A percentile compares a stretch with the other conserved stretches of the same genome.
Conservation (phyloP, 2,888 invertebrate species). For the Plemyria rubiginata region DNA sequence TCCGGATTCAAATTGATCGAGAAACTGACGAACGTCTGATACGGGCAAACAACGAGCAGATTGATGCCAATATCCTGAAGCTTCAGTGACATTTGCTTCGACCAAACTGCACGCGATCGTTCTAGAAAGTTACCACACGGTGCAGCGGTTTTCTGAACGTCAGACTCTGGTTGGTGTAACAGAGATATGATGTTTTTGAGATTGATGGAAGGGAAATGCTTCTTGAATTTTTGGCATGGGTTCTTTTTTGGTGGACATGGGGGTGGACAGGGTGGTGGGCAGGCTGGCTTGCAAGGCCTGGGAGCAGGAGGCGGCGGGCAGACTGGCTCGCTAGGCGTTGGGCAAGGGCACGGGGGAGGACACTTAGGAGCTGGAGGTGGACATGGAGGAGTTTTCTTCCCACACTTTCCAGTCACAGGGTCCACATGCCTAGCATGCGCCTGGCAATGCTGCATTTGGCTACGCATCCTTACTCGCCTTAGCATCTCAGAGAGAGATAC, state of each 20-base stretch:
- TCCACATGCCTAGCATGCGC: slow-evolving; percentile 34
- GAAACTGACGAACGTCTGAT: slow-evolving; percentile 4
- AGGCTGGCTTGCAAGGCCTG: slow-evolving; percentile 20
- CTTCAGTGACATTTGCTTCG: slow-evolving; percentile 31
- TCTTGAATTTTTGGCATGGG: slow-evolving; percentile 44
- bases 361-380: slow-evolving; percentile 28
- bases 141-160: background rate
- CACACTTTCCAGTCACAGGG: slow-evolving; percentile 42
- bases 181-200: slow-evolving; percentile 26
- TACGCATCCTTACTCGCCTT: slow-evolving; percentile 55
- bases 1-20: slow-evolving; percentile 19
- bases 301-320: slow-evolving; percentile 38
- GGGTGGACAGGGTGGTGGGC: slow-evolving; percentile 34
- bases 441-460: slow-evolving; percentile 45
- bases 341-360: slow-evolving; percentile 36
- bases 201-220: slow-evolving; percentile 17
- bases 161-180: slow-evolving; percentile 6
- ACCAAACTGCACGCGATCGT: slow-evolving; percentile 25
- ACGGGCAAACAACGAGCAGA: slow-evolving; percentile 12
- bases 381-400: slow-evolving; percentile 34
- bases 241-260: slow-evolving; percentile 38
- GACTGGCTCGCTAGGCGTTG: slow-evolving; percentile 17
- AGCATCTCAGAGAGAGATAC: slow-evolving; percentile 59
- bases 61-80: slow-evolving; percentile 35
- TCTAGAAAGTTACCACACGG: background rate